A percentile compares a stretch with the other conserved stretches of the same genome.
phyloP scores from a whole-genome alignment of 92 coral and sea anemone species.

The Zoanthus gigantus region DNA sequence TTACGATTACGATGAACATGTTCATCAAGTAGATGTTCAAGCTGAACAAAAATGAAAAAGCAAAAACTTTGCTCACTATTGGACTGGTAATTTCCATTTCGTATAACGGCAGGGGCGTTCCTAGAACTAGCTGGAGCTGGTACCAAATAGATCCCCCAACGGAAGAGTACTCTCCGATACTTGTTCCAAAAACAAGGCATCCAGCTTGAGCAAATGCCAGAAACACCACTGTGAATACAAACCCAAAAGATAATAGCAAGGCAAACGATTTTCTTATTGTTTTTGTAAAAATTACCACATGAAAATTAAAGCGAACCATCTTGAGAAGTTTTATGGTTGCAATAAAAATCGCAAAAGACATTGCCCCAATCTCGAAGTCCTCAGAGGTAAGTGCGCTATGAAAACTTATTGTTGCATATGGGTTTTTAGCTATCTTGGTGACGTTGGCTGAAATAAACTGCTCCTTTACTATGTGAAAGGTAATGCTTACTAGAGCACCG shows the following conservation, averaged over 20 bases:
- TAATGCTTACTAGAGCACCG: conserved; percentile 13
- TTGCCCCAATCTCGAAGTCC: conserved; percentile 13
- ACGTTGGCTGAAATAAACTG: background rate
- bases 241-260: conserved; percentile 15
- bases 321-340: conserved; percentile 41
- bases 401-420: conserved; percentile 29
- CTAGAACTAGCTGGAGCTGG: conserved; percentile 36
- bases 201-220: conserved; percentile 43
- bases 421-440: background rate
- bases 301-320: conserved; percentile 39
- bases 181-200: conserved; percentile 22
- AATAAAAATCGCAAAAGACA: conserved; percentile 39
- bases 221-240: conserved; percentile 19
- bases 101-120: conserved; percentile 26
- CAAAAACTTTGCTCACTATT: conserved; percentile 1
- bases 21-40: conserved; percentile 28
- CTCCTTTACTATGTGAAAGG: conserved; percentile 33
- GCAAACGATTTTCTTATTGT: conserved; percentile 7
- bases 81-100: background rate
- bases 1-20: conserved; percentile 40
- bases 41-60: conserved; percentile 33
- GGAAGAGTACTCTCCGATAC: conserved; percentile 20
- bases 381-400: background rate
- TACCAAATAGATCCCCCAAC: background rate
- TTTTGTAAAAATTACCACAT: conserved; percentile 20